Evolutionary conservation across 2,888 invertebrate species (phyloP).

Genomic region (Lithophane socia): DNA sequence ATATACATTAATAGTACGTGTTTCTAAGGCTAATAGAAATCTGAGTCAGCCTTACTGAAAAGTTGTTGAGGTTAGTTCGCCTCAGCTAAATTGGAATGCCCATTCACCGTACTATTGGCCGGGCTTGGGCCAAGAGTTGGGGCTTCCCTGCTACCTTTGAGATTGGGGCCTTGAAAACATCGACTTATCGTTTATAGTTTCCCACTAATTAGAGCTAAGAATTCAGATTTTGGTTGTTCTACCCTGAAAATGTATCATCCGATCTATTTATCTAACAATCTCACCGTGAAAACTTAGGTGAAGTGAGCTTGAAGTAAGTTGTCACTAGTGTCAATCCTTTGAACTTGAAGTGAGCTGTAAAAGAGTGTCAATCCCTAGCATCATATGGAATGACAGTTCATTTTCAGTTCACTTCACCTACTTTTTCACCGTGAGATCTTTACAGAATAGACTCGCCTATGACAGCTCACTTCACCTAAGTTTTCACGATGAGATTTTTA

Average conservation of each 20-base stretch:
- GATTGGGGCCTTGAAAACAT: conserved; percentile 33
- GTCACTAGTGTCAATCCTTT: no score
- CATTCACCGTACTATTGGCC: conserved; percentile 65
- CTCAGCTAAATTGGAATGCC: conserved; percentile 68
- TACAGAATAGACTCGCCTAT: not conserved
- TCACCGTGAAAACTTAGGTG: not conserved
- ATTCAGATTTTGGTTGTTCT: no score
- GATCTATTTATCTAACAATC: not conserved
- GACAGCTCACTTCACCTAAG: no score
- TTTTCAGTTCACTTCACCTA: no score
- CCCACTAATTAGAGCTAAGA: no score
- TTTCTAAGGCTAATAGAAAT: conserved; percentile 38
- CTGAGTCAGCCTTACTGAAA: conserved; percentile 43
- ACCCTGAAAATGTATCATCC: no score
- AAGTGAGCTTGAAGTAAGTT: not conserved
- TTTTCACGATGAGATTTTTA: no score
- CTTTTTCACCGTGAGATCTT: not conserved
- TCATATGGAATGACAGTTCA: no score
- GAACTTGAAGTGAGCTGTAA: not conserved
- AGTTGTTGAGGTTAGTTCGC: conserved; percentile 44
- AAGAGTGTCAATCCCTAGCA: no score
- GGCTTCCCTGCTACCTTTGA: conserved; percentile 37
- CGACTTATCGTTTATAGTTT: not conserved
- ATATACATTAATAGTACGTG: conserved; percentile 42
- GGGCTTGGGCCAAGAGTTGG: conserved; percentile 37